phyloP scores from a whole-genome alignment of 2,888 invertebrate species.

The Tethea ocularis region DNA sequence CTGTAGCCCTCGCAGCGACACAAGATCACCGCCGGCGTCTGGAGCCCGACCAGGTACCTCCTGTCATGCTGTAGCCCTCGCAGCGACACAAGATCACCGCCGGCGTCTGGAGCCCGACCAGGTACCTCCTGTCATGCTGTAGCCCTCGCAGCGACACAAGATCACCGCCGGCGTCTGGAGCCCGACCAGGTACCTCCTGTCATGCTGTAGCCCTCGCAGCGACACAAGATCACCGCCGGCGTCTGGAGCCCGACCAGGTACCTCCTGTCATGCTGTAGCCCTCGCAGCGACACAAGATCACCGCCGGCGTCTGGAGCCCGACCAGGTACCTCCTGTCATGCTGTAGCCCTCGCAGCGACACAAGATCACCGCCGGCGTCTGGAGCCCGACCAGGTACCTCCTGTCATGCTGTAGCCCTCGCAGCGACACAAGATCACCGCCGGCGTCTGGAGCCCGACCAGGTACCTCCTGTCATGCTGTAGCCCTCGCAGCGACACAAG shows the following conservation, averaged over 20 bases:
- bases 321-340: slow-evolving; percentile 94
- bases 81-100: slow-evolving; percentile 88
- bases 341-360: slow-evolving; percentile 90
- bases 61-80: slow-evolving; percentile 93
- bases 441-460: slow-evolving; percentile 96
- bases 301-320: slow-evolving; percentile 96
- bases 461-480: slow-evolving; percentile 96
- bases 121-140: slow-evolving; percentile 96
- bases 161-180: slow-evolving; percentile 95
- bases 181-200: slow-evolving; percentile 95
- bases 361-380: slow-evolving; percentile 90
- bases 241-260: slow-evolving; percentile 97
- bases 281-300: slow-evolving; percentile 85
- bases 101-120: slow-evolving; percentile 96
- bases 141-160: slow-evolving; percentile 85
- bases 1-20: slow-evolving; percentile 90
- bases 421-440: slow-evolving; percentile 88
- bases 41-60: slow-evolving; percentile 96
- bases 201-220: slow-evolving; percentile 91
- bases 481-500: slow-evolving; percentile 85
- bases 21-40: slow-evolving; percentile 90
- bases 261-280: slow-evolving; percentile 95
- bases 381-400: slow-evolving; percentile 96
- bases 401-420: slow-evolving; percentile 93
- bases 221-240: slow-evolving; percentile 88